A percentile compares a stretch with the other conserved stretches of the same genome.
Evolutionary conservation across 2,797 vertebrate genomes (phyloP).

Genomic region (Tenualosa ilisha): DNA sequence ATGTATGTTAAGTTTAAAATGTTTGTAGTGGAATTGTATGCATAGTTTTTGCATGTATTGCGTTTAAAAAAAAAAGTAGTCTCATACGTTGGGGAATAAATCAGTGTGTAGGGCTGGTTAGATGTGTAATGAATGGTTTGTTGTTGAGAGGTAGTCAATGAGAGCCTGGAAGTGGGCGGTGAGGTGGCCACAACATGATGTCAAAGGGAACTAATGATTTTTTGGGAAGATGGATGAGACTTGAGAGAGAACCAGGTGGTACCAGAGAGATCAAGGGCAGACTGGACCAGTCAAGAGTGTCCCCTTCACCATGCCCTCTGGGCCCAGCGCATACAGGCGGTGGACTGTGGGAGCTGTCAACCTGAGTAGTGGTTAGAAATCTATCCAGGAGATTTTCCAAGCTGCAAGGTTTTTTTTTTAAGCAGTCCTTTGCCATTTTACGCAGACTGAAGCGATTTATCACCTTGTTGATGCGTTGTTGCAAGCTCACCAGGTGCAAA

Average conservation of each 20-base stretch:
- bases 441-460: not conserved
- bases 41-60: not conserved
- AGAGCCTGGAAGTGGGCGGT: conserved; percentile 8
- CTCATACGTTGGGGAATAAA: not conserved
- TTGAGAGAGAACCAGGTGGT: conserved; percentile 10
- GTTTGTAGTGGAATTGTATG: not conserved
- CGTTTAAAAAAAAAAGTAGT: not conserved
- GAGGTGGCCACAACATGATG: conserved; percentile 49
- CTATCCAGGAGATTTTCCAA: not conserved
- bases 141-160: conserved; percentile 37
- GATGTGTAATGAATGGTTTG: not conserved
- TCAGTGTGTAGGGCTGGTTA: not conserved
- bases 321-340: not conserved
- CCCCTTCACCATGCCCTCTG: not conserved
- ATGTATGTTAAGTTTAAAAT: too few relatives aligned
- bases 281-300: not conserved
- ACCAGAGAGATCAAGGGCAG: conserved; percentile 9
- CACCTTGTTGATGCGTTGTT: not conserved
- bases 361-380: not conserved
- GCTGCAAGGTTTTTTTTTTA: not conserved
- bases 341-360: not conserved
- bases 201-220: conserved; percentile 32
- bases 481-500: not conserved
- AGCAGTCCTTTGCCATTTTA: not conserved
- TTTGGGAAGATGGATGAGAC: conserved; percentile 44